Evolutionary conservation across 2,797 vertebrate species (phyloP), one percentile per base, ranked within the genome.

Genomic region (Sciurus vulgaris): DNA sequence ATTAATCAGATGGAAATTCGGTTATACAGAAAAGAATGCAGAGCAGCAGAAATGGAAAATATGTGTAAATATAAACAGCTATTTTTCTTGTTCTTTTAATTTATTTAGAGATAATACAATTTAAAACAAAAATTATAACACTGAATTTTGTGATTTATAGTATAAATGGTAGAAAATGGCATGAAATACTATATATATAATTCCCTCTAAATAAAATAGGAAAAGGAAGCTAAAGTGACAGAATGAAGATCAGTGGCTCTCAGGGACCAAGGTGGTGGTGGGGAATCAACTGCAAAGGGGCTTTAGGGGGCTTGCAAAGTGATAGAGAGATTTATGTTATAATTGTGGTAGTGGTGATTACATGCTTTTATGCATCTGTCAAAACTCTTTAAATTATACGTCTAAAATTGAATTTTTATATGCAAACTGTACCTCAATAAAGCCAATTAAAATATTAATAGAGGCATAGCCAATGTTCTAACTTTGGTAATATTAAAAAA

Each of bases 61-160:
- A 38, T 47, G 9, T 89, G 7, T 56, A 54, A 82, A 38, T 49
- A 72, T 51, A 82, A 86, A 86, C 35, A 20, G 11, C 10, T 47
- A 63, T 35, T 24, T 67, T 82, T 93, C 65, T 35, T 59, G 49
- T 82, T 72, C 41, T 38, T 73, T 7, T 65, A 33, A 61, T 38
- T 89, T 38, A 84, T 61, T 81, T 81, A 85, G 30, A 65, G 12
- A 89, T 9, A 77, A 65, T 24, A 70, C 18, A 56, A 35, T 81
- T 86, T 92, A 92, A 92, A 77, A 6, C 26, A 90, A 81, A 61
- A 89, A 35, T n/a, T 35, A 44, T n/a, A 89, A 59, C 38, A 47
- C 1, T 61, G 22, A 76, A 89, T 81, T 91, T 87, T 95, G 65
- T 82, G 26, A 33, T 65, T 82, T 82, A 33, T 63, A 79, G 38